Conservation (phyloP, 2,113 vertebrate species). For the Lagopus leucura region DNA sequence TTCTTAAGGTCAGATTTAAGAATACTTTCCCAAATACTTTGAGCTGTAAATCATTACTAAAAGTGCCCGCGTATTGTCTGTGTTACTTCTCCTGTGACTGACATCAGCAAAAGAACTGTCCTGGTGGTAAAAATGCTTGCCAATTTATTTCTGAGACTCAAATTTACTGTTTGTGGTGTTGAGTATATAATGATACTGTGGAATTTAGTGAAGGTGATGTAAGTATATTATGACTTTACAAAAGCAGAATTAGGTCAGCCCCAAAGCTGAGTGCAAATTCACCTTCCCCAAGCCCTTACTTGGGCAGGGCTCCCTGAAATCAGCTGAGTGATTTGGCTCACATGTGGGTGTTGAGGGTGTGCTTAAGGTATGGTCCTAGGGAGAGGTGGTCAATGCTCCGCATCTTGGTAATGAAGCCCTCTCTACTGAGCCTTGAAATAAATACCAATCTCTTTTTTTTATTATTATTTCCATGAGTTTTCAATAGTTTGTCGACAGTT, state of each 20-base stretch:
- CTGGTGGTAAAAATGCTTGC: neutral
- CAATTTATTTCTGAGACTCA: neutral
- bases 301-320: neutral
- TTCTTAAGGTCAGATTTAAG: neutral
- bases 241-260: neutral
- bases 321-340: neutral
- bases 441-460: neutral
- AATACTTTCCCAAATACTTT: neutral
- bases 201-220: neutral
- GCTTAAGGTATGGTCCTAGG: neutral
- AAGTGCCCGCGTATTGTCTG: neutral
- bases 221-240: neutral
- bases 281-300: neutral
- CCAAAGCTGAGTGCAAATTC: neutral
- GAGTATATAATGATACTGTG: neutral
- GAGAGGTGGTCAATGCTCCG: neutral
- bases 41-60: neutral
- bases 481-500: neutral
- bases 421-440: neutral
- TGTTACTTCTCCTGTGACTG: neutral
- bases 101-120: neutral
- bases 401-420: neutral
- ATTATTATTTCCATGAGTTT: neutral
- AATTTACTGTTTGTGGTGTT: neutral
- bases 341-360: neutral